Percentiles rank a stretch among this genome's conserved stretches.
Evolutionary conservation across 2,113 vertebrate species (phyloP).

Genomic region (Erythrolamprus reginae): DNA sequence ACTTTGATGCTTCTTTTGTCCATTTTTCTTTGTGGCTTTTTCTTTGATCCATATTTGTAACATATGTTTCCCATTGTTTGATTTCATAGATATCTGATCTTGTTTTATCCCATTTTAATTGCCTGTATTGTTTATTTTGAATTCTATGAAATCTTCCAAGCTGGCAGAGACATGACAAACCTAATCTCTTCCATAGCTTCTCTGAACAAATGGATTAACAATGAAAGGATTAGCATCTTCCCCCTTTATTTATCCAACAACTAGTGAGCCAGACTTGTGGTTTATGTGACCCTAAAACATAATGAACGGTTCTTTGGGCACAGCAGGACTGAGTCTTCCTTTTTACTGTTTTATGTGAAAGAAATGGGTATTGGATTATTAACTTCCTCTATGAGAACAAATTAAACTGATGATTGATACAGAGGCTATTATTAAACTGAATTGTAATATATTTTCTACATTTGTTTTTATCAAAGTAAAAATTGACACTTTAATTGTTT

Average conservation of each 20-base stretch:
- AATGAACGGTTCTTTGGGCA: background rate
- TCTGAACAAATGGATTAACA: background rate
- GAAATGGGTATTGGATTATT: background rate
- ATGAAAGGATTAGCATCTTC: background rate
- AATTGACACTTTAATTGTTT: constrained; percentile 17
- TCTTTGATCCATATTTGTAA: background rate
- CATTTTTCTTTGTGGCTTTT: background rate
- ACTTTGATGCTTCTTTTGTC: background rate
- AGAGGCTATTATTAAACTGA: constrained; percentile 42
- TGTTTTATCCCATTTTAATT: background rate
- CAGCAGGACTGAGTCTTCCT: background rate
- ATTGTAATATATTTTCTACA: background rate
- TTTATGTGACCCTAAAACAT: background rate
- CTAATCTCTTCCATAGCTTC: background rate
- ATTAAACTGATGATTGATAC: constrained; percentile 34
- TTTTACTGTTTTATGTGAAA: background rate
- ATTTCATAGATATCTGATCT: background rate
- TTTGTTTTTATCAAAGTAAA: constrained; percentile 5
- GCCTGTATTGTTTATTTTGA: background rate
- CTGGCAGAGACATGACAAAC: background rate
- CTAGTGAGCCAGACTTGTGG: background rate
- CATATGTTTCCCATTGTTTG: background rate
- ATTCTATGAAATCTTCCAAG: background rate
- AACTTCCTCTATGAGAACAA: constrained; percentile 36
- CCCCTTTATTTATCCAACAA: background rate